Conservation (phyloP, 2,888 invertebrate species). For the Amiota mariae region DNA sequence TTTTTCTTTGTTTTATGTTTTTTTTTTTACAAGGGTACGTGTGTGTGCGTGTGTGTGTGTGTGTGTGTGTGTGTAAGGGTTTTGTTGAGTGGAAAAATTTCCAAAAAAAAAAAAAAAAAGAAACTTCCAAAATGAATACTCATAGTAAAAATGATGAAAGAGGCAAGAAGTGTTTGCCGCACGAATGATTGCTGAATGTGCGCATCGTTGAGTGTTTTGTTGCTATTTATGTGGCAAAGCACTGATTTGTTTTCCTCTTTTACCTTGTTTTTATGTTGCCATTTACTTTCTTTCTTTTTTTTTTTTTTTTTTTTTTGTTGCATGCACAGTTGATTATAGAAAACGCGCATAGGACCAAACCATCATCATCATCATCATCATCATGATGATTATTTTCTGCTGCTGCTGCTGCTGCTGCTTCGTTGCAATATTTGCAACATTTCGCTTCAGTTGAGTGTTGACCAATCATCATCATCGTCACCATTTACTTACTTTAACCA, state of each 20-base stretch:
- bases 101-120: background rate
- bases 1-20: background rate
- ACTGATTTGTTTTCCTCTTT: slow-evolving; percentile 17
- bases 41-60: too few relatives aligned
- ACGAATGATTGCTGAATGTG: slow-evolving; percentile 18
- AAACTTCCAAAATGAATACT: slow-evolving; percentile 1
- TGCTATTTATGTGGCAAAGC: slow-evolving; percentile 8
- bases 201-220: slow-evolving; percentile 15
- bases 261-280: background rate
- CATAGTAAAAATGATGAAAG: background rate
- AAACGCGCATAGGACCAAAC: slow-evolving; percentile 44
- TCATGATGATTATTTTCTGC: too few relatives aligned
- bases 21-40: background rate
- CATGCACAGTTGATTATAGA: slow-evolving; percentile 50
- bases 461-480: background rate
- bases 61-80: background rate
- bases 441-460: slow-evolving; percentile 10
- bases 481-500: too few relatives aligned
- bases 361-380: slow-evolving; percentile 38
- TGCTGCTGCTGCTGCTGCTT: too few relatives aligned
- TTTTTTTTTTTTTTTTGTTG: slow-evolving; percentile 29
- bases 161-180: slow-evolving; percentile 13
- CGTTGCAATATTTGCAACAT: slow-evolving; percentile 9
- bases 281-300: background rate
- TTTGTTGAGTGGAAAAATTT: background rate